These are phyloP conservation scores for Pseudolaguvia tuberculata DNA, from an alignment of 2,113 vertebrate genomes.

Conservation along the genomic window DNA sequence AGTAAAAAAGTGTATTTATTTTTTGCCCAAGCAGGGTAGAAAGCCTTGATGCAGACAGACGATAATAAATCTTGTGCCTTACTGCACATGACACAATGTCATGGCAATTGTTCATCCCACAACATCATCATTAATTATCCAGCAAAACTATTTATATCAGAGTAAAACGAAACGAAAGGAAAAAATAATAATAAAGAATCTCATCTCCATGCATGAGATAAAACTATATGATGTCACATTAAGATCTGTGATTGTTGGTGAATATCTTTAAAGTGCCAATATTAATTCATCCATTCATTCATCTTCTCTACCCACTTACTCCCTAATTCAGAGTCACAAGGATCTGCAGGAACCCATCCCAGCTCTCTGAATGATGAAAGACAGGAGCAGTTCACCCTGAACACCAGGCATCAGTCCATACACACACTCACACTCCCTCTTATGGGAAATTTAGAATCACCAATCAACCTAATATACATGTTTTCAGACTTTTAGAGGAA, in stretches of 20 bases:
- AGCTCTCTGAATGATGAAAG: too few species aligned
- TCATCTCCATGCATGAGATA: not conserved
- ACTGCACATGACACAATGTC: constrained; percentile 70
- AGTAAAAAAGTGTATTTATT: constrained; percentile 72
- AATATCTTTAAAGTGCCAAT: too few species aligned
- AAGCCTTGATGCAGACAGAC: constrained; percentile 56
- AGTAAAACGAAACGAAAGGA: constrained; percentile 23
- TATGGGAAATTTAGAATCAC: too few species aligned
- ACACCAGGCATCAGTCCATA: too few species aligned
- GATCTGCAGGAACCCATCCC: too few species aligned
- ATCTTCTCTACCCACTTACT: too few species aligned
- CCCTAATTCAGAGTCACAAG: too few species aligned
- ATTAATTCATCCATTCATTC: too few species aligned
- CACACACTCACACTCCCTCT: too few species aligned
- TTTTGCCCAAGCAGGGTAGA: constrained; percentile 61
- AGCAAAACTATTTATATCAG: constrained; percentile 73
- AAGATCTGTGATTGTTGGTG: not conserved
- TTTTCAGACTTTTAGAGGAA: too few species aligned
- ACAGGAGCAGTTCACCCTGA: too few species aligned
- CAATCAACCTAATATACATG: too few species aligned
- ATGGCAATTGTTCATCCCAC: constrained; percentile 71
- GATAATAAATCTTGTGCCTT: constrained; percentile 74
- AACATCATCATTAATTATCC: constrained; percentile 76
- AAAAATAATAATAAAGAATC: constrained; percentile 16
- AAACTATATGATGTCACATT: not conserved